These are phyloP conservation scores for Tenualosa ilisha DNA, from an alignment of 2,797 vertebrate genomes.

Conservation along the genomic window DNA sequence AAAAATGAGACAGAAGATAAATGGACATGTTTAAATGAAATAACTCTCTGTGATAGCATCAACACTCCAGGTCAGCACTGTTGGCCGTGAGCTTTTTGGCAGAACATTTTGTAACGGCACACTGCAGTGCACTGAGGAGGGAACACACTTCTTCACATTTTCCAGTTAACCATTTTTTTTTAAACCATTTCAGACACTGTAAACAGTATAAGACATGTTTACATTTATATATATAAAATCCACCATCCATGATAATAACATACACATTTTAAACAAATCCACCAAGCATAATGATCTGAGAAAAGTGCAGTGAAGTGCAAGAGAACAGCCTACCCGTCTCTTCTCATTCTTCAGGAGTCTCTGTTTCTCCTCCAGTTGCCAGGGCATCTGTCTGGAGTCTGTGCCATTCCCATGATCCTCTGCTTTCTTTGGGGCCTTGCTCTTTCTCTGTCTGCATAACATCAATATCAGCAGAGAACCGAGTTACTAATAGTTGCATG, in stretches of 20 bases:
- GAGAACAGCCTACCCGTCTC: slow-evolving; percentile 69
- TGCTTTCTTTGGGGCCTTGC: slow-evolving; percentile 74
- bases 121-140: too few species aligned
- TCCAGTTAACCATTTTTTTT: not conserved
- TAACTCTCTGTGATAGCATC: not conserved
- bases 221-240: not conserved
- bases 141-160: not conserved
- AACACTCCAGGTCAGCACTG: not conserved
- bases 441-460: slow-evolving; percentile 76
- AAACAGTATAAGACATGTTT: not conserved
- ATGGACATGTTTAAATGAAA: not conserved
- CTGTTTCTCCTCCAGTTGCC: slow-evolving; percentile 73
- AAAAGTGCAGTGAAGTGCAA: not conserved
- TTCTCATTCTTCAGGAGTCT: slow-evolving; percentile 69
- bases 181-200: not conserved
- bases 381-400: slow-evolving; percentile 60
- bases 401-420: slow-evolving; percentile 72
- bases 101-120: not conserved
- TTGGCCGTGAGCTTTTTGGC: not conserved
- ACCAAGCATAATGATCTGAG: not conserved
- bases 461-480: not conserved
- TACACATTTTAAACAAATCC: not conserved
- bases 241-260: not conserved
- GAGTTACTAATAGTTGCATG: not conserved
- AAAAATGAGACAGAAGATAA: not conserved